Evolutionary conservation across 2,797 vertebrate genomes (phyloP), one percentile per base, ranked within the genome.

Genomic region (Dicrostonyx torquatus): DNA sequence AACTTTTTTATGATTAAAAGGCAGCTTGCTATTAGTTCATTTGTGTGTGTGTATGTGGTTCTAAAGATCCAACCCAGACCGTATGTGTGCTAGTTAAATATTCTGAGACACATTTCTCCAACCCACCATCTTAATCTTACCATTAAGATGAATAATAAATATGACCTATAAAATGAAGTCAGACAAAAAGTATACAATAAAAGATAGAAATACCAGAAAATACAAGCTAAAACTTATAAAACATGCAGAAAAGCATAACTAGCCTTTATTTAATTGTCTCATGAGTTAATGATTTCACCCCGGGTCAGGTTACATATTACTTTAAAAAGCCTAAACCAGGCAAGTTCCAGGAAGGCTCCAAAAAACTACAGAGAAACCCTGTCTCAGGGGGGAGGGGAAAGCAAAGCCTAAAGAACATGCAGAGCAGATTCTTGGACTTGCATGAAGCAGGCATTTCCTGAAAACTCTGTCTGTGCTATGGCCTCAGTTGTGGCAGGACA

Each of bases 161-260:
- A 68, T 40, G 8, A 91, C 68, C 43, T 43, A 77, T 94, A 92
- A 93, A 96, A 83, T 43, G 79, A 96, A 60, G 10, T 45, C 87
- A 89, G 72, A 60, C 17, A 90, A 64, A 88, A 68, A 88, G 79
- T 43, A 43, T 90, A 2, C 45, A 5, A 48, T 78, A 34, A 93
- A 66, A 60, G 82, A 86, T 40, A 95, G 60, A 90, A 87, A 14
- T 94, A 79, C 3, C 70, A 89, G 83, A 88, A 95, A 86, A 70
- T 55, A 50, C 43, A 92, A 92, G 82, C 18, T 90, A 93, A 95
- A 87, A 78, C 17, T 92, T 43, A 55, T 29, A 77, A 93, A 90
- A 70, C 45, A 34, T 60, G 29, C 90, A 91, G 13, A 45, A 89
- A 92, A 86, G 15, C 17, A 15, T 34, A 76, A 87, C 24, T 55